Percentiles rank a stretch among this genome's conserved stretches.
phyloP scores from a whole-genome alignment of 1,140 invertebrate genomes.

The Elysia chlorotica region DNA sequence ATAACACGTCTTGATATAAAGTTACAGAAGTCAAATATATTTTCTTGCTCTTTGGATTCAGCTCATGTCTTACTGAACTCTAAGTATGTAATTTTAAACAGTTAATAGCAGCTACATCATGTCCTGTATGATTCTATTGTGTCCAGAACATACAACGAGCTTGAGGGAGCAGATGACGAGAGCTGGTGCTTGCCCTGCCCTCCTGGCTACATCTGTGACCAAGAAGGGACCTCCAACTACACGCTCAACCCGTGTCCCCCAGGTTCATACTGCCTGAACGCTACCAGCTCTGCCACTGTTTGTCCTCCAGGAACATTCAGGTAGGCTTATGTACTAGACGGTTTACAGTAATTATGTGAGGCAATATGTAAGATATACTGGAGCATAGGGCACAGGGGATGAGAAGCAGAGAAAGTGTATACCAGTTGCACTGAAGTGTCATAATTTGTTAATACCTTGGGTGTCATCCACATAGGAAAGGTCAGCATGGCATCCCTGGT shows the following conservation, averaged over 20 bases:
- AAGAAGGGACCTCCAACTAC: conserved; percentile 48
- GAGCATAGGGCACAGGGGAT: too few relatives aligned
- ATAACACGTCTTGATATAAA: too few relatives aligned
- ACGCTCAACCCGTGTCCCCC: conserved; percentile 46
- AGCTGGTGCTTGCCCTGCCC: conserved; percentile 52
- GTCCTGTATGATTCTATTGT: background rate
- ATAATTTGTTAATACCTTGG: too few relatives aligned
- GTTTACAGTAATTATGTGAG: too few relatives aligned
- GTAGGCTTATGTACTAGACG: too few relatives aligned
- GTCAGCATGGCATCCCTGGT: conserved; percentile 36
- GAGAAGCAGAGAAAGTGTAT: too few relatives aligned
- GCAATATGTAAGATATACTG: too few relatives aligned
- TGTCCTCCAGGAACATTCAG: conserved; percentile 58
- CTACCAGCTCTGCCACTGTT: conserved; percentile 33
- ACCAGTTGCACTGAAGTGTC: too few relatives aligned
- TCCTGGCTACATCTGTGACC: conserved; percentile 51
- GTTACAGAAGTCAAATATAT: too few relatives aligned
- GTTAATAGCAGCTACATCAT: background rate
- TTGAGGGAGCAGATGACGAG: conserved; percentile 39
- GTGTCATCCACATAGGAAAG: conserved; percentile 39
- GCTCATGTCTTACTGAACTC: too few relatives aligned
- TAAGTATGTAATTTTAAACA: too few relatives aligned
- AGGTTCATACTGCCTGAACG: conserved; percentile 52
- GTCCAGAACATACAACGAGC: conserved; percentile 48
- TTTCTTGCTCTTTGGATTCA: too few relatives aligned